These are phyloP conservation scores for Phyllotreta striolata DNA, from an alignment of 2,888 invertebrate genomes.

Conservation along the genomic window DNA sequence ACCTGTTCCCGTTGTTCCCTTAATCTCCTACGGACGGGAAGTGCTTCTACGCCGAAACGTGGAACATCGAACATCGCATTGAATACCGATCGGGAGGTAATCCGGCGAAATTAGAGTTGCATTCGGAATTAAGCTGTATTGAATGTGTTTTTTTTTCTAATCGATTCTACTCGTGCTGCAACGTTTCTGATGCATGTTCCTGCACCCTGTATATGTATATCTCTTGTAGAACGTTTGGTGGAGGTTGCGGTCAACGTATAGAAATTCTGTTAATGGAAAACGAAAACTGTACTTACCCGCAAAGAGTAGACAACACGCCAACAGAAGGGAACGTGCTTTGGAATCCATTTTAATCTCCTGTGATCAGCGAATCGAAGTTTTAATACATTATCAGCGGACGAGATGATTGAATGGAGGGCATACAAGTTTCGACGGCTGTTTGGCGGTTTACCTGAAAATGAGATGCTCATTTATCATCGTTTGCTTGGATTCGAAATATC, in stretches of 20 bases:
- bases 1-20: too few relatives aligned
- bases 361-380: constrained; percentile 29
- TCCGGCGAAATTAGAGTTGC: too few relatives aligned
- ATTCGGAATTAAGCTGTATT: too few relatives aligned
- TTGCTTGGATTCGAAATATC: constrained; percentile 4
- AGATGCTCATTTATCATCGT: constrained; percentile 33
- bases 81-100: too few relatives aligned
- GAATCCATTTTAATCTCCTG: constrained; percentile 41
- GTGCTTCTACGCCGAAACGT: too few relatives aligned
- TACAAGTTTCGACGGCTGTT: constrained; percentile 10
- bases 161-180: too few relatives aligned
- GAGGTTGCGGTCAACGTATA: neutral
- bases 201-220: neutral
- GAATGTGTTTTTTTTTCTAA: too few relatives aligned
- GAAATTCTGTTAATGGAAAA: neutral
- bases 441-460: constrained; percentile 33
- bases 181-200: too few relatives aligned
- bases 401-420: constrained; percentile 3
- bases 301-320: constrained; percentile 42
- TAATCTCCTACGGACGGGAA: too few relatives aligned
- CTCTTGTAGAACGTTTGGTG: neutral
- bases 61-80: too few relatives aligned
- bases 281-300: constrained; percentile 40
- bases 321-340: constrained; percentile 33
- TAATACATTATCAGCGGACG: constrained; percentile 40